Evolutionary conservation across 2,888 invertebrate genomes (phyloP).

Genomic region (Dicyrtomina minuta): DNA sequence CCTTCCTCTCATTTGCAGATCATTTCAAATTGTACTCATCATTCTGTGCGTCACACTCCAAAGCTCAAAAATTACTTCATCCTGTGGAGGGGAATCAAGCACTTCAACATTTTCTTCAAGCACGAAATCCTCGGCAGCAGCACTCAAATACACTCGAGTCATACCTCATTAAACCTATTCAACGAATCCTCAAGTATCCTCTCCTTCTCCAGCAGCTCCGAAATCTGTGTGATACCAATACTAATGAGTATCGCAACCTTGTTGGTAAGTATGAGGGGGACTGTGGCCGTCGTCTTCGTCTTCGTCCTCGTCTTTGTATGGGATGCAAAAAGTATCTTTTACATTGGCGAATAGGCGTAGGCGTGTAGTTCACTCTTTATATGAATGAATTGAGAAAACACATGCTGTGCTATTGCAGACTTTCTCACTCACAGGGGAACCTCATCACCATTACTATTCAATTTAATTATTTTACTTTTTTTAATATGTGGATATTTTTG

Average conservation of each 20-base stretch:
- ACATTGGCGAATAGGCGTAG: neutral
- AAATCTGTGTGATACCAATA: slow-evolving; percentile 86
- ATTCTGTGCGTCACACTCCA: slow-evolving; percentile 97
- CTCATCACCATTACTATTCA: too few species aligned
- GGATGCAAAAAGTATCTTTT: neutral
- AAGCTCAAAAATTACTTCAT: slow-evolving; percentile 96
- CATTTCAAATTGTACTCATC: slow-evolving; percentile 99
- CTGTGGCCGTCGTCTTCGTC: neutral
- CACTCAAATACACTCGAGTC: slow-evolving; percentile 96
- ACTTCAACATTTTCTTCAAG: slow-evolving; percentile 89
- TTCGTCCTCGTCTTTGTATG: neutral
- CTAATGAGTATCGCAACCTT: slow-evolving; percentile 92
- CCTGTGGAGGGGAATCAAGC: slow-evolving; percentile 98
- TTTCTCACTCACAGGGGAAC: neutral
- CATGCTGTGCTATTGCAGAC: neutral
- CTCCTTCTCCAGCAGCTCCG: slow-evolving; percentile 89
- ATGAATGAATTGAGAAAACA: too few species aligned
- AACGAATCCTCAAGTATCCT: slow-evolving; percentile 96
- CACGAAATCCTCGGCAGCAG: slow-evolving; percentile 93
- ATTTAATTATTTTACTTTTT: too few species aligned
- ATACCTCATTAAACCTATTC: slow-evolving; percentile 97
- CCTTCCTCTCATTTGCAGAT: slow-evolving; percentile 95
- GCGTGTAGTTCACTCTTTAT: too few species aligned
- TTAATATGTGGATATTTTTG: too few species aligned
- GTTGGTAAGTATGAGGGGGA: slow-evolving; percentile 56